Evolutionary conservation across 53 echinoderm and acorn worm genomes (phyloP).

Genomic region (Arbacia lixula): DNA sequence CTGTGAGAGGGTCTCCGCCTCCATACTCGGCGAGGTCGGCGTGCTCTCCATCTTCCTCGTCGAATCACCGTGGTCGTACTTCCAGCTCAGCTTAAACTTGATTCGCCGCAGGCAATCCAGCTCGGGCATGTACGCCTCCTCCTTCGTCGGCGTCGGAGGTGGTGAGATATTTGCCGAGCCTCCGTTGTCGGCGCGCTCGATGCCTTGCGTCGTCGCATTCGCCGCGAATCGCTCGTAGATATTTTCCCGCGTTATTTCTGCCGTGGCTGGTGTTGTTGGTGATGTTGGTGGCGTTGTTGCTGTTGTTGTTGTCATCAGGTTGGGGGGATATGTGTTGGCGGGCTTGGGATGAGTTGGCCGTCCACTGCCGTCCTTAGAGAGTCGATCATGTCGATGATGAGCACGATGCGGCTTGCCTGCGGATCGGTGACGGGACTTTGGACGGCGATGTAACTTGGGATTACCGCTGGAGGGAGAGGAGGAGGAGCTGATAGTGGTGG

Average conservation of each 20-base stretch:
- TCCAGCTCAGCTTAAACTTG: constrained; percentile 89
- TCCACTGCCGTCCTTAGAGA: too few relatives aligned
- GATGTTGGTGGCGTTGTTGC: too few relatives aligned
- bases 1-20: neutral
- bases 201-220: neutral
- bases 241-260: neutral
- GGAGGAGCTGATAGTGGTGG: neutral
- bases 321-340: too few relatives aligned
- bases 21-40: neutral
- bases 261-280: neutral
- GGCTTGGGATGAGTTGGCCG: too few relatives aligned
- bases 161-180: neutral
- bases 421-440: neutral
- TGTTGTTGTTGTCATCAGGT: too few relatives aligned
- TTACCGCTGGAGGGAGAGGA: too few relatives aligned
- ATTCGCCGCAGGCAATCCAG: constrained; percentile 82
- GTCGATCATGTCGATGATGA: too few relatives aligned
- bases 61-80: constrained; percentile 28
- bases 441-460: constrained; percentile 3
- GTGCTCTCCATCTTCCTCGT: neutral
- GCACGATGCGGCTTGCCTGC: too few relatives aligned
- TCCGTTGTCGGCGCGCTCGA: neutral
- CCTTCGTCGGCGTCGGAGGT: neutral
- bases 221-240: too few relatives aligned
- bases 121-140: constrained; percentile 51